Conservation (phyloP, 2,888 invertebrate species). For the Orchesellides sinensis region DNA sequence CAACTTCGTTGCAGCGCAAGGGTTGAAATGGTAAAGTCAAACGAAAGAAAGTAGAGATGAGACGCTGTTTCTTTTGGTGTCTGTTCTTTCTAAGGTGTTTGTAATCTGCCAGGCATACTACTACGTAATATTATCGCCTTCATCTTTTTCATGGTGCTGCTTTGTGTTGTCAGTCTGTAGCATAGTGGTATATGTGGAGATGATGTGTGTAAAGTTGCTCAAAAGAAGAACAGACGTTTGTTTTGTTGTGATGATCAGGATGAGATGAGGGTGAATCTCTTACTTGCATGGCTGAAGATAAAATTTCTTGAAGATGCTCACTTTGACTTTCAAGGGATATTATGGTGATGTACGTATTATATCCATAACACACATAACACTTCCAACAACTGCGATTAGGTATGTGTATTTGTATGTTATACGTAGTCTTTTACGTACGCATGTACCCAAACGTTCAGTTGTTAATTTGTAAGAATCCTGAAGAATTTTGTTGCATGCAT, state of each 20-base stretch:
- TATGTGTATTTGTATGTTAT: no score
- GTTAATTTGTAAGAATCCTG: background rate
- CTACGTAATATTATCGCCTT: conserved; percentile 11
- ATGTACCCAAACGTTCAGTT: no score
- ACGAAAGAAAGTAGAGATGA: conserved; percentile 6
- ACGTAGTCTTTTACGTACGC: no score
- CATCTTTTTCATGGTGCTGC: conserved; percentile 21
- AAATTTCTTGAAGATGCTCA: background rate
- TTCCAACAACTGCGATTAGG: no score
- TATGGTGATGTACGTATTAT: no score
- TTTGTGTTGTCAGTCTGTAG: conserved; percentile 44
- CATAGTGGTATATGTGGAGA: no score
- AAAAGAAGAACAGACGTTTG: conserved; percentile 49
- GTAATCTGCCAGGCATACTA: conserved; percentile 21
- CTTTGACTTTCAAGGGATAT: no score
- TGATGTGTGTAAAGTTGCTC: background rate
- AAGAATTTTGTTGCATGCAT: background rate
- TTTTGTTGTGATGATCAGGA: conserved; percentile 48
- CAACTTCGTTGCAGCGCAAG: conserved; percentile 15
- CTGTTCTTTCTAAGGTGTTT: background rate
- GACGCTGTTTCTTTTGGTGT: background rate
- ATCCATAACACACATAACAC: no score
- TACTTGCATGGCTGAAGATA: conserved; percentile 40
- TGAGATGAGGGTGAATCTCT: conserved; percentile 55
- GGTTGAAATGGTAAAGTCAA: conserved; percentile 14